phyloP scores from a whole-genome alignment of 2,113 vertebrate genomes.

The Catharus minimus region DNA sequence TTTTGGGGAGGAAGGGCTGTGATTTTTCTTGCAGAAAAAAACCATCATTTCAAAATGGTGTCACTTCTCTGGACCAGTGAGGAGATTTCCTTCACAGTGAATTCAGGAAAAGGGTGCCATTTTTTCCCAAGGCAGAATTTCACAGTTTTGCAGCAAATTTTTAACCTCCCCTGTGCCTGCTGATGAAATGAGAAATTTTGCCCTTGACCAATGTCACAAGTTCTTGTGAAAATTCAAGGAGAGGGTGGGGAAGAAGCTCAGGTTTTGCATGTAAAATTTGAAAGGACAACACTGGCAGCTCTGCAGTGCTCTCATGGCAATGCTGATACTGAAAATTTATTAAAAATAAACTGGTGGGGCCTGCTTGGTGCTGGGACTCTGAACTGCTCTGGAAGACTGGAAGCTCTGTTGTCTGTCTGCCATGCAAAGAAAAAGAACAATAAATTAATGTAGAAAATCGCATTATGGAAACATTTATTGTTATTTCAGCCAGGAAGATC shows the following conservation, averaged over 20 bases:
- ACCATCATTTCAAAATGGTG: neutral
- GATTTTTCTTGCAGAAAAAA: neutral
- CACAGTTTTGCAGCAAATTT: neutral
- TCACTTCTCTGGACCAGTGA: neutral
- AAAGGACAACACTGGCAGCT: neutral
- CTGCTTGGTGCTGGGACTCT: neutral
- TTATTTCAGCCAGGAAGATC: neutral
- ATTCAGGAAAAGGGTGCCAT: neutral
- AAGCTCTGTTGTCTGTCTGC: slow-evolving; percentile 43
- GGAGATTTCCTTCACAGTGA: neutral
- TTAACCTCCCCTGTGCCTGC: neutral
- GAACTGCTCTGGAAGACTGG: neutral
- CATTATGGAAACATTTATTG: neutral
- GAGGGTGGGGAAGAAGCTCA: slow-evolving; percentile 4
- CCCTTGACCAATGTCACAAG: neutral
- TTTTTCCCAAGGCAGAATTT: slow-evolving; percentile 15
- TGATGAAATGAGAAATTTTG: slow-evolving; percentile 32
- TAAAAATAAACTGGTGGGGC: neutral
- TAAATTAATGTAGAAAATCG: slow-evolving; percentile 42
- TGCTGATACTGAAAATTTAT: neutral
- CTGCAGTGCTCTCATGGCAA: neutral
- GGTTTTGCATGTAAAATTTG: slow-evolving; percentile 40
- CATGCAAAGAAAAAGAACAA: slow-evolving; percentile 57
- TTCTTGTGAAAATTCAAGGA: slow-evolving; percentile 7
- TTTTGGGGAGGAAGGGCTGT: neutral